These are phyloP conservation scores for Euzophera pinguis DNA, from an alignment of 2,888 invertebrate species.

Conservation along the genomic window DNA sequence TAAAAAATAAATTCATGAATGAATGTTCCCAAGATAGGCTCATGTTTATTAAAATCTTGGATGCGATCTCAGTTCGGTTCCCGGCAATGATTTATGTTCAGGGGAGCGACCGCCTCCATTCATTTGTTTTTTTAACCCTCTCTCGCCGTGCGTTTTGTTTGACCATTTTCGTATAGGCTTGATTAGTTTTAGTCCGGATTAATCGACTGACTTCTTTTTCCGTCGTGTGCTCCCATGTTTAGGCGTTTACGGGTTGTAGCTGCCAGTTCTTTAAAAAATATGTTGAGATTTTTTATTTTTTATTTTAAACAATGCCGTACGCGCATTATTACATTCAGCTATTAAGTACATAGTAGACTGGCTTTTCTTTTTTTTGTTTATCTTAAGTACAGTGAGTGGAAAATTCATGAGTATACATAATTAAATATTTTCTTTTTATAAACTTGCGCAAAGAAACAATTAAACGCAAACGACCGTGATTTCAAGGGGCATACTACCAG, in stretches of 20 bases:
- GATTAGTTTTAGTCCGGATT: slow-evolving; percentile 74
- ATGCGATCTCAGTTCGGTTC: slow-evolving; percentile 53
- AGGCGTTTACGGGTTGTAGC: slow-evolving; percentile 28
- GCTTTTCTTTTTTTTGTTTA: no score
- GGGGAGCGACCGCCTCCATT: slow-evolving; percentile 66
- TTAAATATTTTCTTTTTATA: no score
- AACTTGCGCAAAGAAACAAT: no score
- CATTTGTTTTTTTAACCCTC: slow-evolving; percentile 52
- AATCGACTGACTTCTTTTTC: slow-evolving; percentile 47
- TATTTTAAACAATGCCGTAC: no score
- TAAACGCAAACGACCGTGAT: no score
- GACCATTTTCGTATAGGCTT: slow-evolving; percentile 64
- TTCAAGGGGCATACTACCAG: no score
- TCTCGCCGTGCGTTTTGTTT: slow-evolving; percentile 42
- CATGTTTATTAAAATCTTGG: slow-evolving; percentile 75
- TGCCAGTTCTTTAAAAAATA: slow-evolving; percentile 29
- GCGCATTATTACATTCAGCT: no score
- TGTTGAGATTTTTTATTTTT: no score
- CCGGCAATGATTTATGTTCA: slow-evolving; percentile 69
- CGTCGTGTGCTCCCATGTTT: slow-evolving; percentile 27
- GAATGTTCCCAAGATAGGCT: slow-evolving; percentile 60
- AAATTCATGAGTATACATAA: no score
- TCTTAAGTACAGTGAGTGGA: no score
- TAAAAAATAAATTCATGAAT: slow-evolving; percentile 67
- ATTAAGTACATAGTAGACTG: no score